Evolutionary conservation across 92 coral and sea anemone species (phyloP).

Genomic region (Nematostella vectensis): DNA sequence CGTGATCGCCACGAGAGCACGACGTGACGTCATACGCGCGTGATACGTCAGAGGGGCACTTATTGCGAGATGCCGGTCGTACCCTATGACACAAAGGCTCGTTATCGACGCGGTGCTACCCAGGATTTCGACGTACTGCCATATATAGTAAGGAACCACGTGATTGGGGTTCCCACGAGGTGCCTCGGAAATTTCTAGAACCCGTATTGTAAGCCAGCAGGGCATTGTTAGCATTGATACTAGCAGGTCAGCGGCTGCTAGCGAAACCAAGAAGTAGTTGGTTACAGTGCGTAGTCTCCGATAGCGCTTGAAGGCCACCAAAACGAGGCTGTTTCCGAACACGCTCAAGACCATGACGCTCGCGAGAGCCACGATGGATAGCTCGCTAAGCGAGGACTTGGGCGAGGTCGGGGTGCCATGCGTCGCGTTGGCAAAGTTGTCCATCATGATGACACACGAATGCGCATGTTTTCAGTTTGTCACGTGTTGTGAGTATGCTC

Average conservation of each 20-base stretch:
- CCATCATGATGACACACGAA: too few relatives aligned
- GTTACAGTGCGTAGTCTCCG: conserved; percentile 62
- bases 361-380: conserved; percentile 20
- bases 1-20: conserved; percentile 48
- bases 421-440: not conserved
- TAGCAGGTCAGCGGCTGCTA: conserved; percentile 70
- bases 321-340: conserved; percentile 63
- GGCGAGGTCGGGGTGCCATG: not conserved
- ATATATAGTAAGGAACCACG: conserved; percentile 43
- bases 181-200: conserved; percentile 12
- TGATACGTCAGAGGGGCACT: conserved; percentile 58
- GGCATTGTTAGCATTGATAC: conserved; percentile 57
- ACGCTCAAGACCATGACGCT: conserved; percentile 45
- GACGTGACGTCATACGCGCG: conserved; percentile 48
- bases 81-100: conserved; percentile 60
- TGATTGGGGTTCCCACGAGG: conserved; percentile 8
- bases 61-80: conserved; percentile 66
- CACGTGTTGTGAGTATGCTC: too few relatives aligned
- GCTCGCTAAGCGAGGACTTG: not conserved
- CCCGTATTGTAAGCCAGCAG: conserved; percentile 47
- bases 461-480: too few relatives aligned
- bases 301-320: conserved; percentile 52
- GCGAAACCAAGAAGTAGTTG: conserved; percentile 61
- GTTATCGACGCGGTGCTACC: conserved; percentile 76
- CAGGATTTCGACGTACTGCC: conserved; percentile 65